Base-by-base conservation (phyloP, 2,797 vertebrate genomes). In the Artibeus lituratus region DNA sequence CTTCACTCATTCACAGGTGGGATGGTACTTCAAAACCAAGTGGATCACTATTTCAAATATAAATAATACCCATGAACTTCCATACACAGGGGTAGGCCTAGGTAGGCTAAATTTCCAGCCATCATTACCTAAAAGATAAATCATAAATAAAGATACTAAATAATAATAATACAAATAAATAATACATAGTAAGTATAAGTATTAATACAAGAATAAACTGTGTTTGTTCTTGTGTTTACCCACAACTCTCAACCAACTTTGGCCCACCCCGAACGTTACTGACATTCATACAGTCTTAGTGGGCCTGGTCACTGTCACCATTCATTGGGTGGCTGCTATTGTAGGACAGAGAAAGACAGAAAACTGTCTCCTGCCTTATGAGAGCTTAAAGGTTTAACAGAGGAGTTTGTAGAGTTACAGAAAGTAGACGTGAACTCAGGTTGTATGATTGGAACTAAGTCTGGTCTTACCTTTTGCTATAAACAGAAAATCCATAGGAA, bases 1-100 rank as follows among this genome's bases (percentile, higher is more conserved):
- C 78, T 87, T 90, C 55, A 35, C 85, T 51, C 32, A 0, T 76
- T 80, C 69, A 5, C 73, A 85, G 81, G 62, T 29, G 85, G 59
- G 39, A 55, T 62, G 29, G 35, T 59, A 47, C 47, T 96, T 92
- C 76, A 87, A 62, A 92, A 76, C 37, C 10, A 7, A 86, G 59
- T 77, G 14, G 42, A 59, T 96, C 89, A 59, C 39, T 77, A 1
- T 94, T 81, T 87, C 76, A 87, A 65, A 39, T 90, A 76, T 95
- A 89, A 86, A 76, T 83, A 95, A 53, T 70, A 21, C 29, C 87
- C 39, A 5, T 53, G 37, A 91, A 47, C 92, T 92, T 93, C 65
- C 92, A 4, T 42, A 39, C 86, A 12, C 51, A 55, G n/a, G 49
- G 22, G 51, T 55, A 55, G 8, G 76, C 51, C 24, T 37, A 80